Percentiles rank a stretch among this genome's conserved stretches.
Evolutionary conservation across 2,113 vertebrate species (phyloP).

Genomic region (Microcebus tavaratra): DNA sequence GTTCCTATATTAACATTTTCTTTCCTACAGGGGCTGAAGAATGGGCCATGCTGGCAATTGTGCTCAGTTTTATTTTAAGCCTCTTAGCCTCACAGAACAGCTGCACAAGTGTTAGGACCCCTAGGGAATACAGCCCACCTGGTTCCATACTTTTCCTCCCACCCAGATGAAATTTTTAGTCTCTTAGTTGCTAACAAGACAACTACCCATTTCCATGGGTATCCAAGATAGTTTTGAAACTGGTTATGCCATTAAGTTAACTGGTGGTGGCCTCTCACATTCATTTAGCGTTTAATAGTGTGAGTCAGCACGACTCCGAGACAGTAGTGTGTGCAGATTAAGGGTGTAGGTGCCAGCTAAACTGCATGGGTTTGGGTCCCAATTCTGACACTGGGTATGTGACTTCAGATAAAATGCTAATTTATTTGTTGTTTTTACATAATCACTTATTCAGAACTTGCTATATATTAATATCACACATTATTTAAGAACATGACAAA

Average conservation of each 20-base stretch:
- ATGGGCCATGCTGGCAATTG: neutral
- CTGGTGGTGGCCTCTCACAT: neutral
- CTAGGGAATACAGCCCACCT: neutral
- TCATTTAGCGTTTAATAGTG: conserved; percentile 15
- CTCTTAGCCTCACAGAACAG: conserved; percentile 43
- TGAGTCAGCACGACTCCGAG: neutral
- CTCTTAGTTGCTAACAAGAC: conserved; percentile 5
- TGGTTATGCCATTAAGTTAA: conserved; percentile 1
- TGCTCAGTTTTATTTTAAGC: conserved; percentile 52
- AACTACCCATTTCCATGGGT: neutral
- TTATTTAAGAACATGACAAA: neutral
- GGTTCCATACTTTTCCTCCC: neutral
- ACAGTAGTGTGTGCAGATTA: neutral
- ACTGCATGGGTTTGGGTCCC: neutral
- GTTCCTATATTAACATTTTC: conserved; percentile 6
- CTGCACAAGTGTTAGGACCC: conserved; percentile 20
- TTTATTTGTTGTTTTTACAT: neutral
- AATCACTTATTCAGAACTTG: neutral
- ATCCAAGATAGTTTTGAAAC: neutral
- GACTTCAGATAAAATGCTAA: neutral
- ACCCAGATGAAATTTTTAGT: conserved; percentile 19
- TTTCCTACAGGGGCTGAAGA: neutral
- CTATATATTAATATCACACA: neutral
- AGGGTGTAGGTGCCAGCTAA: neutral
- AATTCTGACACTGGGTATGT: neutral